Percentiles rank a stretch among this genome's conserved stretches.
phyloP scores from a whole-genome alignment of 2,113 vertebrate species.

The Lycocorax pyrrhopterus region DNA sequence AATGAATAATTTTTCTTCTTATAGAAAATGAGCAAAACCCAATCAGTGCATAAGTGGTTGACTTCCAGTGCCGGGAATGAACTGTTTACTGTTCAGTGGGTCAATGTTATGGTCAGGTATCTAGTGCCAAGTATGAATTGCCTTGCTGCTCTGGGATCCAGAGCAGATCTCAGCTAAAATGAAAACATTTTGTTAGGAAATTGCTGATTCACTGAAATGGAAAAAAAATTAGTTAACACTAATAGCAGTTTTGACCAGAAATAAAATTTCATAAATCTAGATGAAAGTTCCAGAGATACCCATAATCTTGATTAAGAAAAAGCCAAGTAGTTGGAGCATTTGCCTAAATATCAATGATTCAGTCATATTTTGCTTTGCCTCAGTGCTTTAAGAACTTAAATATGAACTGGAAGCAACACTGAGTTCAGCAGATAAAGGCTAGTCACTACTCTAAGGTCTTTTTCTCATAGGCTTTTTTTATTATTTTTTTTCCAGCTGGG shows the following conservation, averaged over 20 bases:
- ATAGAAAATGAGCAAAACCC: neutral
- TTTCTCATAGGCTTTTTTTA: neutral
- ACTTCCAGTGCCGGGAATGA: neutral
- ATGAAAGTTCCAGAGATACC: neutral
- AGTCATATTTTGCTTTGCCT: neutral
- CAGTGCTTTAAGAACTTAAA: neutral
- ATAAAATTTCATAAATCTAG: neutral
- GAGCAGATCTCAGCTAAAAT: neutral
- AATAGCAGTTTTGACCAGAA: neutral
- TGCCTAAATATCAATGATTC: neutral
- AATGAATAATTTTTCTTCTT: neutral
- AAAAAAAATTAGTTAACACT: neutral
- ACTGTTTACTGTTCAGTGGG: neutral
- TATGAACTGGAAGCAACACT: neutral
- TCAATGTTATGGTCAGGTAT: neutral
- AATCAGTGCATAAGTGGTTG: neutral
- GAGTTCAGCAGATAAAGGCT: neutral
- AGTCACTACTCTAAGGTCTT: neutral
- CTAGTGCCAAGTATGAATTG: neutral
- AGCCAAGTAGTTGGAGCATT: neutral
- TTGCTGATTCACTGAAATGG: neutral
- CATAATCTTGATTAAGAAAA: neutral
- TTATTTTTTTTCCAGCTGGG: fast-evolving
- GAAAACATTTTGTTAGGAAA: neutral
- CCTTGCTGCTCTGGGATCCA: neutral